A percentile compares a stretch with the other conserved stretches of the same genome.
phyloP scores from a whole-genome alignment of 2,797 vertebrate species.

The Falco concolor region DNA sequence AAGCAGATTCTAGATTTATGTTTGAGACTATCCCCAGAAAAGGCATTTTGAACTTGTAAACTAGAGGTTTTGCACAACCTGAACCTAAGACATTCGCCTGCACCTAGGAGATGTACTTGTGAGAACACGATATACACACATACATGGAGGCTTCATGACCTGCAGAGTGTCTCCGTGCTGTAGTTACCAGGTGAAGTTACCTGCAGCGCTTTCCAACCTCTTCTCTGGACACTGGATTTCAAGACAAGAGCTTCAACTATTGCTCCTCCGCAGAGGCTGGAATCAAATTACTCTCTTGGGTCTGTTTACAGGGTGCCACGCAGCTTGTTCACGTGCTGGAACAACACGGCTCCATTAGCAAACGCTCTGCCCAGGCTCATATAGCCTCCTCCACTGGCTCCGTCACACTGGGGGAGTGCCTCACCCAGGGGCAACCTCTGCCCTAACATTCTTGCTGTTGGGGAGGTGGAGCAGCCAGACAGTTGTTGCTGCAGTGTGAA shows the following conservation, averaged over 20 bases:
- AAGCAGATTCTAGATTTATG: background rate
- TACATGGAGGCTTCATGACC: background rate
- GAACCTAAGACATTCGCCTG: background rate
- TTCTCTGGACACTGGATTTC: background rate
- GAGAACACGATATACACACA: background rate
- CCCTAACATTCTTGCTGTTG: fast-evolving
- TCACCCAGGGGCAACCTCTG: background rate
- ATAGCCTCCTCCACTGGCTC: background rate
- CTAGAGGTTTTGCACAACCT: background rate
- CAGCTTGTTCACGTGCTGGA: background rate
- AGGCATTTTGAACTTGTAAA: background rate
- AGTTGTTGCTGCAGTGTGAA: background rate
- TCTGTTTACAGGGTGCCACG: background rate
- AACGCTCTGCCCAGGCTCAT: background rate
- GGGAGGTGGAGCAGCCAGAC: background rate
- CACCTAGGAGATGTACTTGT: background rate
- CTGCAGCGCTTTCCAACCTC: background rate
- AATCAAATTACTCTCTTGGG: fast-evolving
- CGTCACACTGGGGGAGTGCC: fast-evolving
- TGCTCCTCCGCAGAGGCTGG: background rate
- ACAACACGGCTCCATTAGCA: background rate
- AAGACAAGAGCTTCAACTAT: background rate
- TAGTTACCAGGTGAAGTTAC: background rate
- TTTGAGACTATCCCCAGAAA: background rate
- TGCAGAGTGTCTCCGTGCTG: background rate